These are phyloP conservation scores for Sebastes kiyomatsui DNA, from an alignment of 2,797 vertebrate genomes.

Conservation along the genomic window DNA sequence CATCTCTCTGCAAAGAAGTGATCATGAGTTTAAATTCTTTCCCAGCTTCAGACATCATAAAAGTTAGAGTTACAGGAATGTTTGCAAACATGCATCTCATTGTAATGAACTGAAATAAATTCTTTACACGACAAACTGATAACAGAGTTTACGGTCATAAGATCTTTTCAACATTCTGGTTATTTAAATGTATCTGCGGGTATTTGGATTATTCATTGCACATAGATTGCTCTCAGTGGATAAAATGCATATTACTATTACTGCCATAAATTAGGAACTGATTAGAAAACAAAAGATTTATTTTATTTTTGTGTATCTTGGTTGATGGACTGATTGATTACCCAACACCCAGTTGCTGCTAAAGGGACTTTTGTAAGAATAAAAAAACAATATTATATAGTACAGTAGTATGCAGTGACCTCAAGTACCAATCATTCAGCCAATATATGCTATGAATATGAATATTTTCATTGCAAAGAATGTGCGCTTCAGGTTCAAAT, in stretches of 20 bases:
- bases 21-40: background rate
- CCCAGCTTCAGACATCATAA: background rate
- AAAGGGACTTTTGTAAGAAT: background rate
- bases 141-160: background rate
- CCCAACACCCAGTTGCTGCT: background rate
- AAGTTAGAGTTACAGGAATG: background rate
- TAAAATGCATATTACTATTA: background rate
- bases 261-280: background rate
- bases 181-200: background rate
- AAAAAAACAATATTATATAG: background rate
- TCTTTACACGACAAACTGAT: background rate
- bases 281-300: background rate
- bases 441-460: conserved; percentile 14
- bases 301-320: background rate
- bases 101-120: background rate
- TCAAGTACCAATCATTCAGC: background rate
- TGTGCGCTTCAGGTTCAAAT: conserved; percentile 41
- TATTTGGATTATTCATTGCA: background rate
- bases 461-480: conserved; percentile 21
- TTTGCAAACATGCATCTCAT: background rate
- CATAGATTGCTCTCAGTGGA: background rate
- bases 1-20: background rate
- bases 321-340: background rate
- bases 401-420: background rate
- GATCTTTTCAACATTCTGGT: background rate